Evolutionary conservation across 2,888 invertebrate genomes (phyloP).

Genomic region (Orthonevra nobilis): DNA sequence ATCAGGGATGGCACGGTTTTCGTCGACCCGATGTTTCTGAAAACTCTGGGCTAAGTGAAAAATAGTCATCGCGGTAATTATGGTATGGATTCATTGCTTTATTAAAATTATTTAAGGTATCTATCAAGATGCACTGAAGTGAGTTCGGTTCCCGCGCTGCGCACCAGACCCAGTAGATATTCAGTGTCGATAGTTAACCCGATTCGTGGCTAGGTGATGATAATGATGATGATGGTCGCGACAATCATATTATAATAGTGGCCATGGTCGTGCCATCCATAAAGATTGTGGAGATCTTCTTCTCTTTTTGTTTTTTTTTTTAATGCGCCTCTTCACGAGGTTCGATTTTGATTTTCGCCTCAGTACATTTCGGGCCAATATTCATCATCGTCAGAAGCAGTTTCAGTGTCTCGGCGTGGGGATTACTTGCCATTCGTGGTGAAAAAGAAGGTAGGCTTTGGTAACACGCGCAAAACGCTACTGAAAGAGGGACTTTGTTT

Average conservation of each 20-base stretch:
- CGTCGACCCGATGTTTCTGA: slow-evolving; percentile 9
- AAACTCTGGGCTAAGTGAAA: slow-evolving; percentile 61
- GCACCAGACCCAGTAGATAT: slow-evolving; percentile 2
- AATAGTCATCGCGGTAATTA: slow-evolving; percentile 70
- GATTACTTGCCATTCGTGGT: slow-evolving; percentile 19
- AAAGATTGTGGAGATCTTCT: slow-evolving; percentile 39
- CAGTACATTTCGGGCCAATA: slow-evolving; percentile 55
- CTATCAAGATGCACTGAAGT: slow-evolving; percentile 51
- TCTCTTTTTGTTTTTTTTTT: slow-evolving; percentile 22
- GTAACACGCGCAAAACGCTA: slow-evolving; percentile 68
- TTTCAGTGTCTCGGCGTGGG: slow-evolving; percentile 1
- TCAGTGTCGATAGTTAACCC: slow-evolving; percentile 62
- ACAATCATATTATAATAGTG: slow-evolving; percentile 70
- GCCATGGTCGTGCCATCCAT: slow-evolving; percentile 67
- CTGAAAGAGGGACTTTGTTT: slow-evolving; percentile 55
- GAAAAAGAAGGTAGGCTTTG: slow-evolving; percentile 30
- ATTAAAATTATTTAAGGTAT: slow-evolving; percentile 69
- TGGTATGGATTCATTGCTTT: slow-evolving; percentile 70
- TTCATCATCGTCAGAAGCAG: slow-evolving; percentile 59
- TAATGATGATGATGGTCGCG: slow-evolving; percentile 70
- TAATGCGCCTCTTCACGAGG: slow-evolving; percentile 13
- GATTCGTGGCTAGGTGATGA: slow-evolving; percentile 70
- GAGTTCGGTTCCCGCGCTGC: slow-evolving; percentile 26
- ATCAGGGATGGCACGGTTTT: slow-evolving; percentile 52
- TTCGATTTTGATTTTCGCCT: slow-evolving; percentile 57